Conservation (phyloP, 23 tunicate species). For the Styela plicata region DNA sequence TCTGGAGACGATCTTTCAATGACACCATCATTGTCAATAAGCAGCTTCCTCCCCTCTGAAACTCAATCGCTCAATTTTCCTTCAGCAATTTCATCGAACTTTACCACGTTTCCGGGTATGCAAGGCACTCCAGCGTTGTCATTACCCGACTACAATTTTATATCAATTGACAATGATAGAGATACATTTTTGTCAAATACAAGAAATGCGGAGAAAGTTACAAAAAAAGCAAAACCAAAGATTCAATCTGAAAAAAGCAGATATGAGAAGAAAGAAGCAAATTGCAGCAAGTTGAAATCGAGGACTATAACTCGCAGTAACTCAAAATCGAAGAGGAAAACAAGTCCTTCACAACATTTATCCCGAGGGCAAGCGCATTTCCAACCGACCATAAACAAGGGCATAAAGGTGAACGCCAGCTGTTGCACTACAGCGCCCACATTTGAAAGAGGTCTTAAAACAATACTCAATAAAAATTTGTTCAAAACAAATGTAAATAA, state of each 20-base stretch:
- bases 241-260: background rate
- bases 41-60: conserved; percentile 5
- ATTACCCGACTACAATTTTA: conserved; percentile 1
- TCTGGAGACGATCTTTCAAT: conserved; percentile 6
- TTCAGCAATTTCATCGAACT: background rate
- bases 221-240: background rate
- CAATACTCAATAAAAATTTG: no score
- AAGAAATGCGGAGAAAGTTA: background rate
- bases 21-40: background rate
- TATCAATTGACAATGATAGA: background rate
- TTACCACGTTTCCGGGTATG: background rate
- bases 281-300: background rate
- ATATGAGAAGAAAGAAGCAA: background rate
- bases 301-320: background rate
- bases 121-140: conserved; percentile 1
- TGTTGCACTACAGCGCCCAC: background rate
- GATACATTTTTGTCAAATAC: background rate
- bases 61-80: background rate
- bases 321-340: background rate
- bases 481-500: background rate
- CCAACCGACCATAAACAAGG: background rate
- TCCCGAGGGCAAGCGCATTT: background rate
- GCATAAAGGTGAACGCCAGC: background rate
- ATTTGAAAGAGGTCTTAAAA: background rate
- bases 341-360: background rate